Conservation (phyloP, 2,113 vertebrate species). For the Puntigrus tetrazona region DNA sequence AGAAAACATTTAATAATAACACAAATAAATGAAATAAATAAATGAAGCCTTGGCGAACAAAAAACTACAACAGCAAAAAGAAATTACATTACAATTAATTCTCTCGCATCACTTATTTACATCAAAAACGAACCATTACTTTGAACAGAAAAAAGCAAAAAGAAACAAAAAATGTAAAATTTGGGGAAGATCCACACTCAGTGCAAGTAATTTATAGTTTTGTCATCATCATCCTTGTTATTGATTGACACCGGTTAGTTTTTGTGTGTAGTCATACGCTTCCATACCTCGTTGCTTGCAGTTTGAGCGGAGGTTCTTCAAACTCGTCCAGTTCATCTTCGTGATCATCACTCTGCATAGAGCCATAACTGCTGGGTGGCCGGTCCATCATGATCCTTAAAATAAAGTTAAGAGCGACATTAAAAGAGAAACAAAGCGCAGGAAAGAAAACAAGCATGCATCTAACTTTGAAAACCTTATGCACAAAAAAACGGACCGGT, state of each 20-base stretch:
- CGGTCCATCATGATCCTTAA: conserved; percentile 43
- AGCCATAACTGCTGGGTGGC: conserved; percentile 75
- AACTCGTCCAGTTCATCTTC: conserved; percentile 23
- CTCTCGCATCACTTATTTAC: not conserved
- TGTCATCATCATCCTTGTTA: not conserved
- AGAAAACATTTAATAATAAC: too few relatives aligned
- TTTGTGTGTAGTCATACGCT: not conserved
- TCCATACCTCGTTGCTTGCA: not conserved
- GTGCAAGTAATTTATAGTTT: not conserved
- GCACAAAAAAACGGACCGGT: not conserved
- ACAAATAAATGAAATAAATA: too few relatives aligned
- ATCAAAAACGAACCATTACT: not conserved
- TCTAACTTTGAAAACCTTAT: not conserved
- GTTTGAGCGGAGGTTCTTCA: not conserved
- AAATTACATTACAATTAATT: not conserved
- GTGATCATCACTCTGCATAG: conserved; percentile 72
- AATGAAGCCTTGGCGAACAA: too few relatives aligned
- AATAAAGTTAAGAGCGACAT: not conserved
- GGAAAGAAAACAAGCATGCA: not conserved
- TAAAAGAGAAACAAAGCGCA: not conserved
- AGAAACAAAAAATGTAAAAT: too few relatives aligned
- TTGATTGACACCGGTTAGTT: not conserved
- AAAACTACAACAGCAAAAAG: too few relatives aligned
- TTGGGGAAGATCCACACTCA: too few relatives aligned
- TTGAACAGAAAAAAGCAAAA: not conserved